phyloP scores from a whole-genome alignment of 2,888 invertebrate genomes.

The Acanthoscelides obtectus region DNA sequence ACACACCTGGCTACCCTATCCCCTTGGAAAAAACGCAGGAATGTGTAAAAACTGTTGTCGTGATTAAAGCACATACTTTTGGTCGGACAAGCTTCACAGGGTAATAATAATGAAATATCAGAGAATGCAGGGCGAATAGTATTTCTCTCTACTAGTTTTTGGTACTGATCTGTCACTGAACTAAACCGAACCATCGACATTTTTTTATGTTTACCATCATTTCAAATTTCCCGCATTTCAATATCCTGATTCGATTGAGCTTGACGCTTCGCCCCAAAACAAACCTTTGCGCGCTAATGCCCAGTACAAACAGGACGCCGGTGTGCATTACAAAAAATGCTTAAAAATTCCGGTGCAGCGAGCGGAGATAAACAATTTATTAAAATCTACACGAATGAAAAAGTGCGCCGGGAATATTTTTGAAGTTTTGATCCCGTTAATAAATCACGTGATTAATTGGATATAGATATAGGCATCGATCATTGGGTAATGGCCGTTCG shows the following conservation, averaged over 20 bases:
- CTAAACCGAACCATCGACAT: neutral
- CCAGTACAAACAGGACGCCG: neutral
- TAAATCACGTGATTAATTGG: neutral
- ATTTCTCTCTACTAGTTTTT: too few relatives aligned
- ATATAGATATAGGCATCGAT: neutral
- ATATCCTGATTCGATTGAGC: neutral
- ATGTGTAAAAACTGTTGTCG: too few relatives aligned
- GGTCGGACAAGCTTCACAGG: too few relatives aligned
- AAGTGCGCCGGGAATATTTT: neutral
- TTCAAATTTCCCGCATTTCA: neutral
- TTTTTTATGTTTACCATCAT: neutral
- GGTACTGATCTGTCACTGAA: too few relatives aligned
- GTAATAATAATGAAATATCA: too few relatives aligned
- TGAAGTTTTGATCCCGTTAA: neutral
- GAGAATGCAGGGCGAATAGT: too few relatives aligned
- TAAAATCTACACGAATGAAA: neutral
- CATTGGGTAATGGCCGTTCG: neutral
- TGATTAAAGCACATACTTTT: too few relatives aligned
- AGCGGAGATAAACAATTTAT: conserved; percentile 8
- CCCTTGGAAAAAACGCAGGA: too few relatives aligned
- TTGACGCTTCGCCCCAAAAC: neutral
- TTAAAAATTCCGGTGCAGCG: conserved; percentile 4
- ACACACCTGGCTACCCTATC: too few relatives aligned
- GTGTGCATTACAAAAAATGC: conserved; percentile 1
- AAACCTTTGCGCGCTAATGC: neutral